phyloP scores from a whole-genome alignment of 2,113 vertebrate genomes.

The Taxidea taxus region DNA sequence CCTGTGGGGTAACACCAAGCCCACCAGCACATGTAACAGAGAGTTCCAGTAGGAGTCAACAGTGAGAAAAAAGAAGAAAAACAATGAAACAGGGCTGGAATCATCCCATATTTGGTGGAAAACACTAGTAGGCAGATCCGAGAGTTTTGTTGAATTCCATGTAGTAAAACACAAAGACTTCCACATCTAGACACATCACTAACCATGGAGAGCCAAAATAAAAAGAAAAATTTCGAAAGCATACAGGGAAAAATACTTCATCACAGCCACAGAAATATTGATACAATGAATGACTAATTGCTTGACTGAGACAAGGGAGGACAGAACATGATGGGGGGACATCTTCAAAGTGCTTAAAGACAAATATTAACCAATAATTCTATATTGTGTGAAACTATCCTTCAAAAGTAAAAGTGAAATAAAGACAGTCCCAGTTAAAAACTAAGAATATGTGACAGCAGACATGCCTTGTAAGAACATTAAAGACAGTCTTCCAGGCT shows the following conservation, averaged over 20 bases:
- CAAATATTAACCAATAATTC: neutral
- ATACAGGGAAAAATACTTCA: neutral
- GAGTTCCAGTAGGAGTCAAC: neutral
- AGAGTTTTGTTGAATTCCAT: neutral
- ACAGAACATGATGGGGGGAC: neutral
- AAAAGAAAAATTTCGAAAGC: neutral
- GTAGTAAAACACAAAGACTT: neutral
- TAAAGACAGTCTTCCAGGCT: neutral
- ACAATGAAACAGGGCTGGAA: neutral
- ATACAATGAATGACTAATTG: neutral
- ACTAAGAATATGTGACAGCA: no score
- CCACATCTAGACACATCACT: no score
- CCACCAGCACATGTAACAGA: neutral
- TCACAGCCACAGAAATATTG: neutral
- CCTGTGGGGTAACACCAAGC: neutral
- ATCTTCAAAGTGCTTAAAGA: neutral
- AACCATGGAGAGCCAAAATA: neutral
- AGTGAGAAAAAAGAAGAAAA: neutral
- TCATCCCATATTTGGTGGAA: neutral
- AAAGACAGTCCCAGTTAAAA: neutral
- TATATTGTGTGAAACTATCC: neutral
- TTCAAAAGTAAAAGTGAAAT: neutral
- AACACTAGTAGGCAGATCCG: neutral
- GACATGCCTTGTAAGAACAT: neutral
- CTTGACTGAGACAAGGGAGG: neutral